phyloP scores from a whole-genome alignment of 2,888 invertebrate species.

The Meghimatium bilineatum region DNA sequence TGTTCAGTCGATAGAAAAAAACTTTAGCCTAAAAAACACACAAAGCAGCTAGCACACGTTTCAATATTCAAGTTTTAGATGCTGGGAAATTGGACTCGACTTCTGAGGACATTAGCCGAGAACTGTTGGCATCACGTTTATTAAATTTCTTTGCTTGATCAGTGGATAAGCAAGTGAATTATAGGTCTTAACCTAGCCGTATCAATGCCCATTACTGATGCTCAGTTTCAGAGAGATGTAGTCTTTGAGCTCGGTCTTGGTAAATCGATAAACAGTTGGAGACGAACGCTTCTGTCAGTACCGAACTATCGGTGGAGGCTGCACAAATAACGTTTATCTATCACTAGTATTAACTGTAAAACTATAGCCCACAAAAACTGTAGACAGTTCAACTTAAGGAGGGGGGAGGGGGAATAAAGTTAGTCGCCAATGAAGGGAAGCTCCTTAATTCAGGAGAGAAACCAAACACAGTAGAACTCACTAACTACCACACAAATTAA shows the following conservation, averaged over 20 bases:
- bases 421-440: no score
- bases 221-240: not conserved
- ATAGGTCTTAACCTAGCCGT: not conserved
- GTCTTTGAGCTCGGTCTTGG: conserved; percentile 7
- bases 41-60: not conserved
- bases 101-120: conserved; percentile 10
- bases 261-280: conserved; percentile 29
- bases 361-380: no score
- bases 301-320: not conserved
- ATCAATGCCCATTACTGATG: conserved; percentile 24
- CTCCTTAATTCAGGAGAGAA: no score
- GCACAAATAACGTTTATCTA: not conserved
- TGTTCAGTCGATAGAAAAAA: no score
- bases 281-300: not conserved
- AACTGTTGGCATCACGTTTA: conserved; percentile 25
- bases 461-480: no score
- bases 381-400: no score
- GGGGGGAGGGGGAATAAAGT: no score
- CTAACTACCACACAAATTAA: no score
- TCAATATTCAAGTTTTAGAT: not conserved
- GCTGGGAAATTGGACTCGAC: not conserved
- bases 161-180: conserved; percentile 33
- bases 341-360: no score
- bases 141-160: conserved; percentile 21
- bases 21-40: not conserved